Base-by-base conservation (phyloP, 2,888 invertebrate species). In the Slavum lentiscoides region DNA sequence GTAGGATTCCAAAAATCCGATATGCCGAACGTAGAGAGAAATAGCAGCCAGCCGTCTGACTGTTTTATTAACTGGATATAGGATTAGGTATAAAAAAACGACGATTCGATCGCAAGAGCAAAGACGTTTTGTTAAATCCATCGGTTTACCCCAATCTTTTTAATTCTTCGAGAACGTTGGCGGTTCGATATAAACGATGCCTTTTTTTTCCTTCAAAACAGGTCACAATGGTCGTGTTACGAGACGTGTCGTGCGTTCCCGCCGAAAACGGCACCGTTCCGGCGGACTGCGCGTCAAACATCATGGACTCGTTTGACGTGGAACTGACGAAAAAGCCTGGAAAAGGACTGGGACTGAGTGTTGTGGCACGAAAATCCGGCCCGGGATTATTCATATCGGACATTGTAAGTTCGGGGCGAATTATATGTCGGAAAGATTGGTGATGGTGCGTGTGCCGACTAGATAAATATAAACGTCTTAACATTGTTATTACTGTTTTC, bases 301-400 rank as follows among this genome's bases (percentile, higher is more conserved):
- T 92, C 84, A 92, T 89, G 85, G 91, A 91, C 49, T 89, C 89
- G 30, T 88, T 94, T 81, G 94, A 94, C 82, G 92, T 96, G 3
- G 97, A 97, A 83, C 88, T 98, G 80, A 88, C 91, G 68, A 95
- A 95, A 86, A 97, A 97, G 87, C 89, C 94, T 0, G 96, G 96
- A 68, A 93, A 94, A 86, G 93, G 96, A 67, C 88, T 96, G 39
- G 97, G 97, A 0, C 89, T 98, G 83, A 94, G 95, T 83, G 91
- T 97, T 83, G 91, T 95, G 13, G 94, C 93, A 53, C 89, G 90
- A 86, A 94, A 90, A 86, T 90, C 89, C 87, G 91, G 90, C 85
- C 89, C 91, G 86, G 96, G 96, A 76, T 94, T 97, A 81, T 97
- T 96, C 86, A 92, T 99, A 75, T 94, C 94, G 21, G 97, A 98